These are phyloP conservation scores for Coptodon bakossiorum DNA, from an alignment of 2,113 vertebrate genomes.

Conservation along the genomic window DNA sequence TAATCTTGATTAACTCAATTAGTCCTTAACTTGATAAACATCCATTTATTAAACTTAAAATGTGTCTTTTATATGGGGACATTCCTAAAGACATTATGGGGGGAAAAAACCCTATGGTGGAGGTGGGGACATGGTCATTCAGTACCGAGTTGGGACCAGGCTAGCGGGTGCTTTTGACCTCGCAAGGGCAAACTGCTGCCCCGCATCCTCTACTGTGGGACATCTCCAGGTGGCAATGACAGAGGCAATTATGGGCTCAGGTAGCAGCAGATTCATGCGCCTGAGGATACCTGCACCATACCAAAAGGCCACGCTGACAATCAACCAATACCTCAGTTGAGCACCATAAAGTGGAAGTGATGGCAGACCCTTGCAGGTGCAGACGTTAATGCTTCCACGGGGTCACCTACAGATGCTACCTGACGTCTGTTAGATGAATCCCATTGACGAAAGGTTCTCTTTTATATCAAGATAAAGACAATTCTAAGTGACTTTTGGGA, in stretches of 20 bases:
- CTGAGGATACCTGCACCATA: background rate
- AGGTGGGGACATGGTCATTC: background rate
- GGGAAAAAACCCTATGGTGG: background rate
- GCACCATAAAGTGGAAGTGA: background rate
- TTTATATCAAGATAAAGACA: background rate
- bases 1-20: background rate
- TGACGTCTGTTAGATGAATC: background rate
- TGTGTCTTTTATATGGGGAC: background rate
- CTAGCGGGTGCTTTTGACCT: background rate
- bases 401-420: background rate
- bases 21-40: background rate
- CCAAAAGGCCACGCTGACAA: background rate
- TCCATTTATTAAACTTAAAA: background rate
- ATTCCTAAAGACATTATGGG: background rate
- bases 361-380: background rate
- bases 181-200: background rate
- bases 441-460: background rate
- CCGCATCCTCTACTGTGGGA: background rate
- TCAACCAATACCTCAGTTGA: background rate
- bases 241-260: background rate
- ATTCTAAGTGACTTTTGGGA: background rate
- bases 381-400: background rate
- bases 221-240: background rate
- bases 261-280: background rate
- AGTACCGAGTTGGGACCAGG: background rate